Evolutionary conservation across 2,113 vertebrate genomes (phyloP), one percentile per base, ranked within the genome.

Genomic region (Lepisosteus osseus): DNA sequence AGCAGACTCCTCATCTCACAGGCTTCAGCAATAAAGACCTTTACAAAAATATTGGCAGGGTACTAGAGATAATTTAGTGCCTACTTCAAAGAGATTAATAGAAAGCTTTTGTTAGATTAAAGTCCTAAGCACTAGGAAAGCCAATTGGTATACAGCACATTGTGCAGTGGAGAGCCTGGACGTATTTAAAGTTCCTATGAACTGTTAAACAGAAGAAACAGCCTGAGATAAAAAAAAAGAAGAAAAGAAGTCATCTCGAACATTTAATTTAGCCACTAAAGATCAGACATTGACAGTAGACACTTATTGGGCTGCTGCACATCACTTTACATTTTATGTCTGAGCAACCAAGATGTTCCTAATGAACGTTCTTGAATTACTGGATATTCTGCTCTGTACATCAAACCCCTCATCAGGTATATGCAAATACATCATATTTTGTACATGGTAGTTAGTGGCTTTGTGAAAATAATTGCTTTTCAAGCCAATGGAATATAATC

Each of bases 81-180:
- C 62, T 75, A 79, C 86, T 86, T 86, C 82, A 88, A 87, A 89
- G 82, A 84, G 73, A 85, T 79, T 76, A 76, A 68, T 74, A 82
- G 82, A 84, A 84, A 83, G 85, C 78, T 83, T 86, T 82, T 84
- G 84, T 85, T 80, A 81, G 65, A 84, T 84, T 83, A 79, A 86
- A 84, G 76, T 83, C 78, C 77, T 79, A 74, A 79, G 67, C 76
- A 78, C 81, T 78, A 83, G 69, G 74, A 83, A 84, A 82, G 84
- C 71, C 65, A 68, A 84, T 85, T 84, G 82, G 74, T 82, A 76
- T 80, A 55, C 72, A 79, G 79, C 66, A 85, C 77, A 83, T 79
- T 82, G 75, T 69, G 76, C 79, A 76, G 81, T 75, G 83, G 77
- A 77, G 71, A 73, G 73, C 80, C 74, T 86, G 80, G 86, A 81